These are phyloP conservation scores for Macrosiphum euphorbiae DNA, from an alignment of 2,888 invertebrate genomes.

Conservation along the genomic window DNA sequence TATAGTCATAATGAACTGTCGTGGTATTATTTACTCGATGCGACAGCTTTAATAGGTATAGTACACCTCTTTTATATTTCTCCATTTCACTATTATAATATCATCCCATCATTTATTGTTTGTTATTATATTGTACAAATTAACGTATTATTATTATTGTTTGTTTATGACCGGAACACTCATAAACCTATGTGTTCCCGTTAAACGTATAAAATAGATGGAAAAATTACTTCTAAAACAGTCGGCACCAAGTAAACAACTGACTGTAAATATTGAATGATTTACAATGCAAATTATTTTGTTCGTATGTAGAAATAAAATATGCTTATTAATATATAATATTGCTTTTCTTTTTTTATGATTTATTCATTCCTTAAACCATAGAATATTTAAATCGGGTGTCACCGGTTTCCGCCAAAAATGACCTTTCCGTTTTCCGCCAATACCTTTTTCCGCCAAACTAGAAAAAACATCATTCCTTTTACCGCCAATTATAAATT, in stretches of 20 bases:
- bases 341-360: not conserved
- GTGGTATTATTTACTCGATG: not conserved
- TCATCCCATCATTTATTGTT: not conserved
- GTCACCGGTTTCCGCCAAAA: too few relatives aligned
- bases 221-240: not conserved
- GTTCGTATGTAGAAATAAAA: not conserved
- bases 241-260: not conserved
- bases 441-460: too few relatives aligned
- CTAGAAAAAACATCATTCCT: too few relatives aligned
- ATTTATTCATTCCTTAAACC: not conserved
- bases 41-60: not conserved
- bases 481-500: too few relatives aligned
- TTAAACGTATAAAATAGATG: not conserved
- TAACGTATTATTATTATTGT: not conserved
- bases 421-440: too few relatives aligned
- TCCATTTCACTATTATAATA: not conserved
- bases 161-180: not conserved
- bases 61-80: not conserved
- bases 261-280: not conserved
- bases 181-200: not conserved
- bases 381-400: not conserved
- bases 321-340: not conserved
- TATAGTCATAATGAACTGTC: not conserved
- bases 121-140: not conserved
- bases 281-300: not conserved